Conservation (phyloP, 1,140 invertebrate species). For the Diorhabda carinulata region DNA sequence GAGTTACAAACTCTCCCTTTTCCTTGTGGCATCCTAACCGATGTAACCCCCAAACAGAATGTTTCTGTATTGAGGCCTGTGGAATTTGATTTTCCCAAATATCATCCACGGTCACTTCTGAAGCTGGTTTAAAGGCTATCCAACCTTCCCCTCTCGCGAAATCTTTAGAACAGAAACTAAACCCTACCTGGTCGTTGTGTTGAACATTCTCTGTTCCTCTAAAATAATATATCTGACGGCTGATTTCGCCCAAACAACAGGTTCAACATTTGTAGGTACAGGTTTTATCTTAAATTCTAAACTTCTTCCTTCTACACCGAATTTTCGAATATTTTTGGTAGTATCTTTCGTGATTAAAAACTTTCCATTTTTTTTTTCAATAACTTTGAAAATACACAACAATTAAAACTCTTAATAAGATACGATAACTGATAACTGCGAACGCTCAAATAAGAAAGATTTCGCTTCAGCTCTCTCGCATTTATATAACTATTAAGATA, state of each 20-base stretch:
- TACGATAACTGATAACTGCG: too few relatives aligned
- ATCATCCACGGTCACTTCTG: slow-evolving; percentile 5
- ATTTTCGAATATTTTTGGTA: slow-evolving; percentile 6
- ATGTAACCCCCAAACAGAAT: too few relatives aligned
- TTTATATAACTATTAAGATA: too few relatives aligned
- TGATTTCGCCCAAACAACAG: slow-evolving; percentile 5
- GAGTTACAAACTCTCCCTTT: too few relatives aligned
- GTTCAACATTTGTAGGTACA: neutral
- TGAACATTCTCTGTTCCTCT: neutral
- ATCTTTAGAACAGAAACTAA: slow-evolving; percentile 9
- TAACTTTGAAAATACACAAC: neutral
- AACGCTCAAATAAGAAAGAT: too few relatives aligned
- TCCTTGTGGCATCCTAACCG: too few relatives aligned
- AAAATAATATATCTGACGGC: neutral
- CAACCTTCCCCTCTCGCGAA: slow-evolving; percentile 1
- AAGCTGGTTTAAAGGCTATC: slow-evolving; percentile 7
- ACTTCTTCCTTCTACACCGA: slow-evolving; percentile 1
- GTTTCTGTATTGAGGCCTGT: too few relatives aligned
- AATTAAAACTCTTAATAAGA: too few relatives aligned
- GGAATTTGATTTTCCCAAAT: neutral
- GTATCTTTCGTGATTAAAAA: slow-evolving; percentile 6
- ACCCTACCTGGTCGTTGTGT: neutral
- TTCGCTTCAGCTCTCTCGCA: too few relatives aligned
- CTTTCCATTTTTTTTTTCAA: neutral
- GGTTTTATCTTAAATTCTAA: neutral